A percentile compares a stretch with the other conserved stretches of the same genome.
Evolutionary conservation across 2,797 vertebrate species (phyloP).

Genomic region (Falco columbarius): DNA sequence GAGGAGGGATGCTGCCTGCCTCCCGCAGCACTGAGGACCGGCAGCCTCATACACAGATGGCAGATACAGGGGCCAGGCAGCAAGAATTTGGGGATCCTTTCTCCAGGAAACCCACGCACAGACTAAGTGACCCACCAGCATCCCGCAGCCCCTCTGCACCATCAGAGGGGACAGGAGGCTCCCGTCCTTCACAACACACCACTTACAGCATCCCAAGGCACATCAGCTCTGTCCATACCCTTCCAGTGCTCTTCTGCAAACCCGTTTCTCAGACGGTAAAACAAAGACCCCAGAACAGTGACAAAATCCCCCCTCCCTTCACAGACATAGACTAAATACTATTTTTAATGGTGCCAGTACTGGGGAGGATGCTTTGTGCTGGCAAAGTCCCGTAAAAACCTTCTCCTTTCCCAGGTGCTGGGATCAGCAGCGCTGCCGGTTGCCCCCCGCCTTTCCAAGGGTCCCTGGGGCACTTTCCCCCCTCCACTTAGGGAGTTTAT

Average conservation of each 20-base stretch:
- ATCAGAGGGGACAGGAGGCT: not conserved
- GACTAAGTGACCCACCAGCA: not conserved
- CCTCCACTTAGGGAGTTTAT: not conserved
- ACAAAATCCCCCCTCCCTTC: not conserved
- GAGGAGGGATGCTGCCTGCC: not conserved
- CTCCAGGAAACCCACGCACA: not conserved
- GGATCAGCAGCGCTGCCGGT: accelerated
- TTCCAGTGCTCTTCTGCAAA: not conserved
- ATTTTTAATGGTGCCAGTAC: accelerated
- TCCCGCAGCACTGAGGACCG: accelerated
- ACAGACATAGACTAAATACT: accelerated
- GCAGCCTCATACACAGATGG: no score
- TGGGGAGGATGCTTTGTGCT: not conserved
- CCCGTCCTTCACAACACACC: not conserved
- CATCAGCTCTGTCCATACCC: accelerated
- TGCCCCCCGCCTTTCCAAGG: not conserved
- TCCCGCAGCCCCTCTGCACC: not conserved
- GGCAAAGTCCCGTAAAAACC: not conserved
- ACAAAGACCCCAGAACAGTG: not conserved
- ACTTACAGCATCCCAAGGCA: accelerated
- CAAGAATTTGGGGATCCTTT: not conserved
- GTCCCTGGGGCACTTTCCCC: not conserved
- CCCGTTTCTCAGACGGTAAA: not conserved
- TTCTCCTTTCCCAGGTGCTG: not conserved
- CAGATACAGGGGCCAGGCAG: not conserved